Percentiles rank a stretch among this genome's conserved stretches.
Conservation (phyloP, 2,888 invertebrate genomes). For the Athalia cordata region DNA sequence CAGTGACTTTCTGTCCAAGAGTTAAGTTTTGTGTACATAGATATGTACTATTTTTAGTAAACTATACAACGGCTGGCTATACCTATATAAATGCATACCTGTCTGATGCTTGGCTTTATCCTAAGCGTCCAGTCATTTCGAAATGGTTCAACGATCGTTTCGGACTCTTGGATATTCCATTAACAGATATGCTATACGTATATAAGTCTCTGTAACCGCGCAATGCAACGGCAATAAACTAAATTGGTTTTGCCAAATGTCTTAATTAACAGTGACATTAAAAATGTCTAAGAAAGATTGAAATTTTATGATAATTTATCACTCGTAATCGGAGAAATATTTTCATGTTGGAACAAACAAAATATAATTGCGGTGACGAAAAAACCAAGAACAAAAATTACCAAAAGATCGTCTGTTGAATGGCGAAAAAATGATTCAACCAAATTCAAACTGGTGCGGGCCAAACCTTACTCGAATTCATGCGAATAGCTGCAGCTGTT, state of each 20-base stretch:
- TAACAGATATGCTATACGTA: constrained; percentile 47
- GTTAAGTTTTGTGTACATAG: constrained; percentile 7
- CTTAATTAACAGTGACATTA: neutral
- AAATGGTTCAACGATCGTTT: constrained; percentile 57
- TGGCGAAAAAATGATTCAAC: too few species aligned
- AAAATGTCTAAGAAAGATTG: too few species aligned
- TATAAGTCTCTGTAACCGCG: neutral
- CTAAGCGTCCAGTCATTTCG: constrained; percentile 54
- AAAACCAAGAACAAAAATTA: too few species aligned
- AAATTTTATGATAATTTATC: too few species aligned
- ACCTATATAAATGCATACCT: neutral
- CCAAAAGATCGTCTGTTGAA: too few species aligned
- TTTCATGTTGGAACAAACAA: too few species aligned
- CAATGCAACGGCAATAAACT: constrained; percentile 37
- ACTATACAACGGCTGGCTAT: too few species aligned
- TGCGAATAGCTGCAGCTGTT: too few species aligned
- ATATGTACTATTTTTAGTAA: neutral
- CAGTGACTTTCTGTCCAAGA: constrained; percentile 39
- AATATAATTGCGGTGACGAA: too few species aligned
- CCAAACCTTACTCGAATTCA: too few species aligned
- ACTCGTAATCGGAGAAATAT: too few species aligned
- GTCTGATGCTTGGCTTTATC: neutral
- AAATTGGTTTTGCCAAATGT: constrained; percentile 28
- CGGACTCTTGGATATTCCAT: constrained; percentile 55
- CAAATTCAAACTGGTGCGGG: too few species aligned